Evolutionary conservation across 1,140 invertebrate genomes (phyloP).

Genomic region (Cydia amplana): DNA sequence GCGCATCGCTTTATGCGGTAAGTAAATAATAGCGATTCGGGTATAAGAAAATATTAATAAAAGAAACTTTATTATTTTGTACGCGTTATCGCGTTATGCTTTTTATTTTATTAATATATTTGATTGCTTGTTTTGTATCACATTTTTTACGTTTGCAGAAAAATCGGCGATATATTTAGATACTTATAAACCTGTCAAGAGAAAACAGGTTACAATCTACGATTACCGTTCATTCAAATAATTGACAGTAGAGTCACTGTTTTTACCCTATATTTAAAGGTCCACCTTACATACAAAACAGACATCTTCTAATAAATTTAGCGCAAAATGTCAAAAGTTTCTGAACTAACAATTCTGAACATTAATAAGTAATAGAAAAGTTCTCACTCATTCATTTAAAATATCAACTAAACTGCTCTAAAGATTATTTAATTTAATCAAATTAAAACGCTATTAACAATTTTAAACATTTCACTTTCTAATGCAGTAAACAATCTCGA

Average conservation of each 20-base stretch:
- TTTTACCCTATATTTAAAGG: constrained; percentile 28
- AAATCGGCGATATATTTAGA: neutral
- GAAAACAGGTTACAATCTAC: constrained; percentile 29
- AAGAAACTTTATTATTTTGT: neutral
- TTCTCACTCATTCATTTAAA: neutral
- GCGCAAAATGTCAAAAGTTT: neutral
- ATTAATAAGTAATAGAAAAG: constrained; percentile 3
- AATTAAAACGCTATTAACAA: neutral
- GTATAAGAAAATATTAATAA: neutral
- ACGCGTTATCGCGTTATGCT: neutral
- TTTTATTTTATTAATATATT: neutral
- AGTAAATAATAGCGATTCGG: neutral
- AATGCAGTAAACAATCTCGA: neutral
- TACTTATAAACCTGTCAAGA: constrained; percentile 7
- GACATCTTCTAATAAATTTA: neutral
- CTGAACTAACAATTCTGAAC: neutral
- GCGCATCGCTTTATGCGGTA: neutral
- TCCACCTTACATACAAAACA: constrained; percentile 22
- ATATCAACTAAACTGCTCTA: neutral
- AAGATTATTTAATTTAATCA: neutral
- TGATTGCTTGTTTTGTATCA: constrained; percentile 17
- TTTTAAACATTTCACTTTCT: neutral
- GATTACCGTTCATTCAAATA: constrained; percentile 5
- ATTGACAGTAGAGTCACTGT: constrained; percentile 28
- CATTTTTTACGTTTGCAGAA: neutral